Evolutionary conservation across 2,797 vertebrate genomes (phyloP), one percentile per base, ranked within the genome.

Genomic region (Periparus ater): DNA sequence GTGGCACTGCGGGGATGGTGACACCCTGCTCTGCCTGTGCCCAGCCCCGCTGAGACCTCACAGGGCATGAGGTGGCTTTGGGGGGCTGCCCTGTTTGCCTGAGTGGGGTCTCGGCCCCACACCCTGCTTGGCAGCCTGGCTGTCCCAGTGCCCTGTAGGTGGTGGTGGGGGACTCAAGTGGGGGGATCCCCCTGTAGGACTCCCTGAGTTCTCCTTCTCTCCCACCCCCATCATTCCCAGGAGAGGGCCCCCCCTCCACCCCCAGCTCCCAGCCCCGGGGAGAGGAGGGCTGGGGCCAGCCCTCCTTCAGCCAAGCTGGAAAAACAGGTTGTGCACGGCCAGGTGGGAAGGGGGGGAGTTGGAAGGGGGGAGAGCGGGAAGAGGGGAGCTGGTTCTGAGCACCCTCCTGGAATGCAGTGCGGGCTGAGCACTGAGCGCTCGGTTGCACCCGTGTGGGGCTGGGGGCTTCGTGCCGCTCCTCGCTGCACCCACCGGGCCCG

Each of bases 241-340:
- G n/a, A 60, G 48, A 63, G 48, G 57, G 77, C 60, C 85, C 44
- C 80, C 71, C n/a, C 14, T 63, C 40, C 14, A 18, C 61, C 62
- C 17, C 45, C 17, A 23, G 55, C 77, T 88, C 30, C 7, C 5
- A 29, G 82, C 89, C 45, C 18, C 9, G 2, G 50, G 70, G 54
- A 48, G 48, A 72, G 21, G n/a, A 51, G 44, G n/a, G 87, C 63
- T 66, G 78, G 21, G 25, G 21, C 12, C 4, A 9, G 66, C 40
- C 62, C 70, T 40, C 27, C 61, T 77, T 53, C 78, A 38, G 8
- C 63, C 4, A 13, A 95, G 93, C 95, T 70, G 94, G 95, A 96
- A 96, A 95, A 96, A 95, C 94, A 77, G 95, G 95, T 94, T 96
- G 68, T 66, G 76, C 91, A 2, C 0, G 23, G 48, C 58, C 3